Evolutionary conservation across 2,888 invertebrate genomes (phyloP), one percentile per base, ranked within the genome.

Genomic region (Aphrophora alni): DNA sequence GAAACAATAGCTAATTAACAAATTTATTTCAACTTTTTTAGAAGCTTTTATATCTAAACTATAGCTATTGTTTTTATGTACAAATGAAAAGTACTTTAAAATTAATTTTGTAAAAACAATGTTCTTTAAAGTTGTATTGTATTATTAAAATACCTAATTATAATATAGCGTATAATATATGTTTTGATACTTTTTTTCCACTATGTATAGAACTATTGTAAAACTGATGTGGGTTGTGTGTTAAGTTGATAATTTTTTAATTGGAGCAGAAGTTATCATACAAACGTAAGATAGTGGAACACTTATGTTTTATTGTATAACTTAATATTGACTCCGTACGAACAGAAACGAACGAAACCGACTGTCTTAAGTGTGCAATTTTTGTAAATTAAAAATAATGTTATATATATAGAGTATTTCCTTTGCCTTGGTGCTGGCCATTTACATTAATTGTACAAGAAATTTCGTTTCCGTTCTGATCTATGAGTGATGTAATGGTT

Each of bases 331-430:
- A 1, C 44, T 44, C 10, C 17, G 17, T 44, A 44, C 44, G 44
- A 44, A 59, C 21, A 59, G 59, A 59, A 59, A 59, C 59, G 59
- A 59, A 59, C 59, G 59, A 59, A 59, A 59, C 59, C 59, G 59
- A 59, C 59, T 59, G 59, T 59, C 59, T 59, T 59, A 59, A 59
- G 59, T 21, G 59, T 59, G 59, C 59, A 59, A 59, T 59, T 59
- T 59, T 59, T 59, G 59, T 59, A 59, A 59, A 59, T 59, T 59
- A 59, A 59, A 44, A 59, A 59, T 33, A 33, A 21, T 59, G 59
- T 59, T 59, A 21, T 59, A 59, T 59, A 33, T 33, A 33, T 3
- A 21, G 59, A 21, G 21, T 44, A 14, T 59, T n/a, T 59, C 21
- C 59, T 59, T 59, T 21, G 59, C 59, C 59, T 21, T 59, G 59